These are phyloP conservation scores for Potorous gilbertii DNA, from an alignment of 2,797 vertebrate genomes.

Conservation along the genomic window DNA sequence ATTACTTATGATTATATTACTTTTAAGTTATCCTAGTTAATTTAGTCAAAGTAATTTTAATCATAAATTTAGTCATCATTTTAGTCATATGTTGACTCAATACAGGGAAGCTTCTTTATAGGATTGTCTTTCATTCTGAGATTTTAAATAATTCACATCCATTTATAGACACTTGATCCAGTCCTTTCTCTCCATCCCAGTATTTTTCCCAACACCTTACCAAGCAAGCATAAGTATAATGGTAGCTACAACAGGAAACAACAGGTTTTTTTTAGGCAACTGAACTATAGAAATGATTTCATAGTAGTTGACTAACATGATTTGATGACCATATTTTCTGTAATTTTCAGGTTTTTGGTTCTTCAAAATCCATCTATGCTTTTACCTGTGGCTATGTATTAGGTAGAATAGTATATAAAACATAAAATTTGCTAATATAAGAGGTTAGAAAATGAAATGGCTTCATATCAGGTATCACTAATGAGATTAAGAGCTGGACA, in stretches of 20 bases:
- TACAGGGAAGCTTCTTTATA: slow-evolving; percentile 42
- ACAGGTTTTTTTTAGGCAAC: slow-evolving; percentile 5
- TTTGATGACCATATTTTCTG: not conserved
- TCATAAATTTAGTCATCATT: slow-evolving; percentile 22
- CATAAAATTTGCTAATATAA: slow-evolving; percentile 39
- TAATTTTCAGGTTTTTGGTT: not conserved
- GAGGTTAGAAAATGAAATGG: not conserved
- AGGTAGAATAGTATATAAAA: slow-evolving; percentile 10
- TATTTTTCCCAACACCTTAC: not conserved
- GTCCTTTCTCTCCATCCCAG: not conserved
- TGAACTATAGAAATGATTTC: slow-evolving; percentile 31
- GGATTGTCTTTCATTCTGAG: slow-evolving; percentile 34
- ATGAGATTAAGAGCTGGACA: not conserved
- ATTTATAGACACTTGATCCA: not conserved
- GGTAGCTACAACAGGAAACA: slow-evolving; percentile 4
- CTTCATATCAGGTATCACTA: not conserved
- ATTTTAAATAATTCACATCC: slow-evolving; percentile 40
- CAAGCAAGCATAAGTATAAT: not conserved
- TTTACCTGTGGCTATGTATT: not conserved
- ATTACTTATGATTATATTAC: slow-evolving; percentile 66
- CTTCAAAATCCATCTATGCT: slow-evolving; percentile 20
- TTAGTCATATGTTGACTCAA: slow-evolving; percentile 58
- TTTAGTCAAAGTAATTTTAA: slow-evolving; percentile 72
- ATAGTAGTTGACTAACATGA: not conserved
- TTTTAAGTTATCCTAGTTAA: slow-evolving; percentile 63